Evolutionary conservation across 2,888 invertebrate species (phyloP).

Genomic region (Sphinx pinastri): DNA sequence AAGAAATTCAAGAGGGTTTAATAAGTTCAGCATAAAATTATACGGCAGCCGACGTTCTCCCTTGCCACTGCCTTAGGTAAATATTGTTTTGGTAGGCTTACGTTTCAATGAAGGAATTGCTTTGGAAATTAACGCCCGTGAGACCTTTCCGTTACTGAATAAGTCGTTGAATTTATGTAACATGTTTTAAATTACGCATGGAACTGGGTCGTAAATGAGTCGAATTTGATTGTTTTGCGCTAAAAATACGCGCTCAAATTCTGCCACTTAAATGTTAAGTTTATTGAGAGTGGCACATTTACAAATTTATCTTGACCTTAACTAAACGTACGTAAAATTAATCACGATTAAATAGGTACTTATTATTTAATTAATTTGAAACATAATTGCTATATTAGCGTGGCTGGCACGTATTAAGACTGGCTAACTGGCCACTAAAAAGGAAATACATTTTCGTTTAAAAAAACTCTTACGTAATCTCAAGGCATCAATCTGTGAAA

Average conservation of each 20-base stretch:
- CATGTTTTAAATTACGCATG: constrained; percentile 22
- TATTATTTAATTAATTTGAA: too few species aligned
- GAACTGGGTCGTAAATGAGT: constrained; percentile 10
- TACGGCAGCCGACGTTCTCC: constrained; percentile 42
- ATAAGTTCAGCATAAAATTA: constrained; percentile 62
- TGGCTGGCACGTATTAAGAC: too few species aligned
- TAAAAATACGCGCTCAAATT: constrained; percentile 16
- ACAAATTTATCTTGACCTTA: too few species aligned
- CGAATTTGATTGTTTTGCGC: constrained; percentile 22
- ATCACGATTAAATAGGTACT: too few species aligned
- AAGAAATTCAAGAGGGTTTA: constrained; percentile 55
- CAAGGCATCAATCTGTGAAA: not conserved
- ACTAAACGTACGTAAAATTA: too few species aligned
- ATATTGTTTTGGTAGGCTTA: constrained; percentile 56
- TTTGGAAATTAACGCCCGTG: constrained; percentile 50
- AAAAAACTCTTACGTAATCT: too few species aligned
- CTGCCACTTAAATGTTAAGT: constrained; percentile 6
- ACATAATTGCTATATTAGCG: too few species aligned
- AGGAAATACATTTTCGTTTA: too few species aligned
- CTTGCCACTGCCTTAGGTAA: constrained; percentile 46
- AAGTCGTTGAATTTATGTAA: constrained; percentile 33
- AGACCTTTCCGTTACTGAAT: constrained; percentile 45
- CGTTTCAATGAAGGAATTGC: constrained; percentile 57
- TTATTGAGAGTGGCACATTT: not conserved
- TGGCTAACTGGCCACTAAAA: too few species aligned